These are phyloP conservation scores for Acromyrmex echinatior DNA, from an alignment of 1,140 invertebrate genomes.

Conservation along the genomic window DNA sequence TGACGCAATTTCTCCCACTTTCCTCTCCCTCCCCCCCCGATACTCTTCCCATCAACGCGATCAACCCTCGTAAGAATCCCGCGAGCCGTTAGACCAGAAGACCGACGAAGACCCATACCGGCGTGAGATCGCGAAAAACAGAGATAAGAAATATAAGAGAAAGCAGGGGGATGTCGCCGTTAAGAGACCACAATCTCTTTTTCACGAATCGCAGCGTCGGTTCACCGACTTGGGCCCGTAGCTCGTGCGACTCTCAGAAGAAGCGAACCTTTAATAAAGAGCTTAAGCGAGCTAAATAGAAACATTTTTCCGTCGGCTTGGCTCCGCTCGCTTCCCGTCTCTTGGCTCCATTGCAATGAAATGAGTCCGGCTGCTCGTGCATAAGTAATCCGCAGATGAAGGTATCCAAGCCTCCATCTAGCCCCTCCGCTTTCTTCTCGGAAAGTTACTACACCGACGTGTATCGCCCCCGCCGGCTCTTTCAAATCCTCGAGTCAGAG, in stretches of 20 bases:
- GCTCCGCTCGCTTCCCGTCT: constrained; percentile 71
- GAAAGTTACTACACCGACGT: constrained; percentile 66
- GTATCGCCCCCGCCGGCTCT: constrained; percentile 64
- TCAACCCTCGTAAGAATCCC: constrained; percentile 53
- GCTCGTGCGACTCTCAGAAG: constrained; percentile 55
- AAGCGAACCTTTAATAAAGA: constrained; percentile 83
- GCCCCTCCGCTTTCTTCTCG: constrained; percentile 41
- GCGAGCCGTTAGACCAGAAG: constrained; percentile 35
- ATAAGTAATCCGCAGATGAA: constrained; percentile 83
- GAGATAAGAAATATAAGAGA: constrained; percentile 57
- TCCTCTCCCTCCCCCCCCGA: background rate
- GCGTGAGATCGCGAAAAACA: constrained; percentile 36
- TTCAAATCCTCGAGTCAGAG: constrained; percentile 59
- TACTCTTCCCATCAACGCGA: background rate
- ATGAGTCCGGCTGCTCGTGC: constrained; percentile 82
- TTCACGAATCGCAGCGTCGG: constrained; percentile 64
- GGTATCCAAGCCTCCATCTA: constrained; percentile 66
- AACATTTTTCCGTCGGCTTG: constrained; percentile 84
- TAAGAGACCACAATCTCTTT: constrained; percentile 74
- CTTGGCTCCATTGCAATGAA: constrained; percentile 80
- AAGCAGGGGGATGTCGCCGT: constrained; percentile 53
- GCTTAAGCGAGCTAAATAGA: constrained; percentile 85
- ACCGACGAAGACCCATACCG: constrained; percentile 2
- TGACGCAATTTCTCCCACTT: constrained; percentile 84
- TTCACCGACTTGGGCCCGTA: constrained; percentile 18